Conservation (phyloP, 2,888 invertebrate genomes). For the Papilio protenor region DNA sequence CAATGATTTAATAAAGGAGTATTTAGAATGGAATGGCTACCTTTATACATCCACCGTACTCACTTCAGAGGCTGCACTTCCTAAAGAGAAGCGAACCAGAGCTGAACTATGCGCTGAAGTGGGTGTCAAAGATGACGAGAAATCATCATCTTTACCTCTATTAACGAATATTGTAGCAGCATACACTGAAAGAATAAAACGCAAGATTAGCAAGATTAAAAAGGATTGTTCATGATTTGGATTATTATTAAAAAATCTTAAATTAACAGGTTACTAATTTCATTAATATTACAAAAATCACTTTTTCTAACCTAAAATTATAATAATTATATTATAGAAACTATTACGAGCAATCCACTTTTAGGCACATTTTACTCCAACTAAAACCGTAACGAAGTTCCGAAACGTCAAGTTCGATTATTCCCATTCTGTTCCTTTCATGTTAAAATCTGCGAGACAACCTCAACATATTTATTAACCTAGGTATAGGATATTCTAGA, state of each 20-base stretch:
- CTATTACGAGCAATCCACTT: too few species aligned
- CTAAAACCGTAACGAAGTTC: too few species aligned
- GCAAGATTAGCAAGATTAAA: constrained; percentile 71
- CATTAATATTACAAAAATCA: too few species aligned
- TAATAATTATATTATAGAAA: too few species aligned
- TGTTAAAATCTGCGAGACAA: too few species aligned
- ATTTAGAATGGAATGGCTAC: constrained; percentile 89
- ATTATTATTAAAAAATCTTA: neutral
- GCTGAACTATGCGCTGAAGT: constrained; percentile 71
- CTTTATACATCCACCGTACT: constrained; percentile 85
- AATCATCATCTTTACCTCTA: constrained; percentile 77
- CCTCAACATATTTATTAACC: too few species aligned
- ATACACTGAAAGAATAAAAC: constrained; percentile 77
- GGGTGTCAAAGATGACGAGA: constrained; percentile 76
- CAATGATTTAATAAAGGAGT: constrained; percentile 88
- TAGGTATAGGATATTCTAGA: too few species aligned
- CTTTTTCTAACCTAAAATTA: too few species aligned
- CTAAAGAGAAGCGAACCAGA: constrained; percentile 61
- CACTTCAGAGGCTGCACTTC: constrained; percentile 76
- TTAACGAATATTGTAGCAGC: constrained; percentile 82
- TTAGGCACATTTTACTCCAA: too few species aligned
- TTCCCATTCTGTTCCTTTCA: too few species aligned
- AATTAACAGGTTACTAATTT: too few species aligned
- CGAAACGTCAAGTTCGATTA: too few species aligned
- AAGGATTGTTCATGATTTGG: constrained; percentile 47